Evolutionary conservation across 2,797 vertebrate species (phyloP).

Genomic region (Coregonus ussuriensis): DNA sequence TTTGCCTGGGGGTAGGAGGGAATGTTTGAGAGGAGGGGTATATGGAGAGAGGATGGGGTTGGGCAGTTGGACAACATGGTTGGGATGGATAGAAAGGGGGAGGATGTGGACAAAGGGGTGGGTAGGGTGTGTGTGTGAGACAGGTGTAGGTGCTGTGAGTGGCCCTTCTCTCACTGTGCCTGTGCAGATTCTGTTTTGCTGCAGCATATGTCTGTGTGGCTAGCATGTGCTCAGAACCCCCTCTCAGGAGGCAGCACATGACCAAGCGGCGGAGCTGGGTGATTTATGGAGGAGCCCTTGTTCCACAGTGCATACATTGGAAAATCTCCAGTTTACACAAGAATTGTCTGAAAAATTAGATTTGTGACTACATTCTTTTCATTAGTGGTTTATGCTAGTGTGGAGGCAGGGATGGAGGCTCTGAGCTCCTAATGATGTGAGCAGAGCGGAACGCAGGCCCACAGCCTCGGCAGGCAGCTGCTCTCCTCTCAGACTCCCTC

Average conservation of each 20-base stretch:
- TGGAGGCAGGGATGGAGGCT: slow-evolving; percentile 71
- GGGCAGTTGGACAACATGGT: slow-evolving; percentile 53
- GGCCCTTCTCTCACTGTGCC: slow-evolving; percentile 52
- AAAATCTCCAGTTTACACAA: slow-evolving; percentile 99
- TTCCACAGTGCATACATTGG: slow-evolving; percentile 78
- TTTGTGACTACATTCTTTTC: slow-evolving; percentile 98
- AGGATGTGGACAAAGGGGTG: slow-evolving; percentile 30
- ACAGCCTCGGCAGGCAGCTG: too few species aligned
- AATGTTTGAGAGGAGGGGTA: slow-evolving; percentile 49
- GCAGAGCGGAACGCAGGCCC: background rate
- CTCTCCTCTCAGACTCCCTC: slow-evolving; percentile 9
- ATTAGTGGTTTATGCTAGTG: slow-evolving; percentile 89
- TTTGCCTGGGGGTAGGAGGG: slow-evolving; percentile 73
- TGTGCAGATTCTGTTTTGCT: slow-evolving; percentile 53
- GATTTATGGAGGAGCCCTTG: slow-evolving; percentile 90
- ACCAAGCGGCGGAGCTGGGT: slow-evolving; percentile 37
- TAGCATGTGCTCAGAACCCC: slow-evolving; percentile 64
- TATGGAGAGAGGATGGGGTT: slow-evolving; percentile 49
- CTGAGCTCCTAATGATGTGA: slow-evolving; percentile 77
- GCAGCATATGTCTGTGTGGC: slow-evolving; percentile 81
- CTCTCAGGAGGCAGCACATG: slow-evolving; percentile 24
- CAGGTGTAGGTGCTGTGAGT: slow-evolving; percentile 69
- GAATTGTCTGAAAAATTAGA: slow-evolving; percentile 99
- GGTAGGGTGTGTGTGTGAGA: slow-evolving; percentile 36
- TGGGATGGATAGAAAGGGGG: slow-evolving; percentile 68